Percentiles rank a stretch among this genome's conserved stretches.
These are phyloP conservation scores for Reticulitermes lucifugus DNA, from an alignment of 2,888 invertebrate species.

Conservation along the genomic window DNA sequence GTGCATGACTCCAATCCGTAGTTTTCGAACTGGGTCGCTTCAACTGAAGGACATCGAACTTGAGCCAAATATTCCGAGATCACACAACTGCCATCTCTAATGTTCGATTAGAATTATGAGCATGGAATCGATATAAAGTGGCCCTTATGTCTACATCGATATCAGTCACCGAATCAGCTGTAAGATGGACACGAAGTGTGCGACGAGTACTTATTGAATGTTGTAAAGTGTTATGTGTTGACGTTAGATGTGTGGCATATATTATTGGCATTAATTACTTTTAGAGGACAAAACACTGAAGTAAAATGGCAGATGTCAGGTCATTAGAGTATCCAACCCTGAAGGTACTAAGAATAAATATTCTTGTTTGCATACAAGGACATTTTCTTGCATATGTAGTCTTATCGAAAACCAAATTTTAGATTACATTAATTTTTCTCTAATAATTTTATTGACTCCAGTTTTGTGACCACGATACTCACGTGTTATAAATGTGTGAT, in stretches of 20 bases:
- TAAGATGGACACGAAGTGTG: background rate
- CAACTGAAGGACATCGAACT: background rate
- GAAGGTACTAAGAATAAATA: conserved; percentile 71
- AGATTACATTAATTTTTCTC: too few species aligned
- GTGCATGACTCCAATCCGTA: background rate
- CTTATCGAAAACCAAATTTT: too few species aligned
- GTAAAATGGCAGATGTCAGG: conserved; percentile 68
- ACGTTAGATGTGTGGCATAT: background rate
- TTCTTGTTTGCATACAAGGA: background rate
- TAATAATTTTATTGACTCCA: too few species aligned
- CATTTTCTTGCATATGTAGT: background rate
- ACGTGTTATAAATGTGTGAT: too few species aligned
- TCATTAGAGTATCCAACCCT: conserved; percentile 95
- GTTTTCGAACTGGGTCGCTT: background rate
- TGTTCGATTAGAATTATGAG: background rate
- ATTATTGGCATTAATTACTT: background rate
- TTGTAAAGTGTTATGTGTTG: background rate
- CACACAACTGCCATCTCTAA: conserved; percentile 3
- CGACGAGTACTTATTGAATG: background rate
- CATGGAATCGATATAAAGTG: background rate
- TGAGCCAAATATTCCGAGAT: background rate
- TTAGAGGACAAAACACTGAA: background rate
- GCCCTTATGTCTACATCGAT: background rate
- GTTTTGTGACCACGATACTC: too few species aligned
- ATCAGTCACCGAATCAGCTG: conserved; percentile 49